Evolutionary conservation across 2,797 vertebrate species (phyloP), one percentile per base, ranked within the genome.

Genomic region (Centroberyx gerrardi): DNA sequence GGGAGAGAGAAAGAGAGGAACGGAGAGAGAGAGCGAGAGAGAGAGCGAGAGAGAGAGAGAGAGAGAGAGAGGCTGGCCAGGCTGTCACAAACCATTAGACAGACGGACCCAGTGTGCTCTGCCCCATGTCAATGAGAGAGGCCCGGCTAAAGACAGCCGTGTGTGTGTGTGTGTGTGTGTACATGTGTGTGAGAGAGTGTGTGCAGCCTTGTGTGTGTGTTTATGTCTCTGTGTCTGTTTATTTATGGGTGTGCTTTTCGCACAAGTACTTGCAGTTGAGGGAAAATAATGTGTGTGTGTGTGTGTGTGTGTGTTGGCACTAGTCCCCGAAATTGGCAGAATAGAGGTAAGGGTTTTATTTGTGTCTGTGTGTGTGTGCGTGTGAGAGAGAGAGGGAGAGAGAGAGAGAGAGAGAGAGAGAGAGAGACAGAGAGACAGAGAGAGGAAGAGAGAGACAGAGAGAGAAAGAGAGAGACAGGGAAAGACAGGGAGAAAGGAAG

Each of bases 11-110:
- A 46, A 52, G 69, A 33, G 29, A 36, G 68, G 51, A 56, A 36
- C 54, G 58, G 64, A 48, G 51, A 72, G 46, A 58, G 38, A 49
- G 38, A 40, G 55, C 62, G 48, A 27, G 65, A 53, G 44, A 28
- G 49, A 27, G 51, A 7, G 31, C 12, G 54, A 17, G 55, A 27
- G 55, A 27, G 33, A 38, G 62, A 53, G 72, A 66, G 42, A 40
- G 62, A 54, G 76, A 44, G 76, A 76, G 59, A 71, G 84, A 73
- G 73, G 68, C 72, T 69, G 86, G 83, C 81, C 92, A 78, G 91
- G 81, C 91, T 95, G 94, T 95, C 94, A 94, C 87, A 93, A 93
- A 86, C 82, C 82, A 92, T 94, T 95, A 95, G 90, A 86, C 85
- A 83, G 92, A 94, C 76, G 69, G 88, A 86, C 80, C 77, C 70